Evolutionary conservation across 2,888 invertebrate genomes (phyloP), one percentile per base, ranked within the genome.

Genomic region (Argyresthia albistria): DNA sequence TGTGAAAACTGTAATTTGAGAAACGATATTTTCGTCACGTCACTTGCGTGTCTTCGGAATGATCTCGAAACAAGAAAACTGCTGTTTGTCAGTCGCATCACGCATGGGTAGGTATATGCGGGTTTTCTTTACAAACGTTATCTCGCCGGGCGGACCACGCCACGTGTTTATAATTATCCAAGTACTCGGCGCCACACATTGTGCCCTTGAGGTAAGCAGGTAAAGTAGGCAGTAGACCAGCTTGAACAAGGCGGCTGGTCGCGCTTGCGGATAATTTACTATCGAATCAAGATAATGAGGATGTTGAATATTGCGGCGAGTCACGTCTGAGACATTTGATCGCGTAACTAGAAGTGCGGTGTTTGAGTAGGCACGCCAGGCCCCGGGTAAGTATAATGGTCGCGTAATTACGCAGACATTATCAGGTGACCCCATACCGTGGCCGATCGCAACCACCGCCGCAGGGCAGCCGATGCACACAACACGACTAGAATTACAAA

Each of bases 321-420:
- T 82, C 82, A 82, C 83, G 83, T 83, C 77, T 67, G 68, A 80
- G 78, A 78, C 80, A 80, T 82, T 82, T 81, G 80, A 78, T 80
- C 77, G 73, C 69, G 71, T 76, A 80, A 81, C 80, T 71, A 78
- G 76, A 72, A 77, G 73, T 78, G 70, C 65, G 67, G 70, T 77
- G 70, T 79, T 80, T 79, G 77, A 60, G 66, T 66, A 64, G 65
- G 63, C 66, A 64, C 65, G 65, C 59, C 49, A 65, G 62, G 47
- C 49, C 46, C 36, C 35, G 60, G 72, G 25, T 2, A 25, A 25
- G 25, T 25, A 25, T 77, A 81, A 78, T 79, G 70, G 71, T 64
- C 67, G 71, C 70, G 73, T 86, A 84, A 84, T 86, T 83, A 84
- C 76, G 64, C 75, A 70, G 69, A 66, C 73, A 81, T 82, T 84